Evolutionary conservation across 2,888 invertebrate genomes (phyloP), one percentile per base, ranked within the genome.

Genomic region (Isotomurus palustris): DNA sequence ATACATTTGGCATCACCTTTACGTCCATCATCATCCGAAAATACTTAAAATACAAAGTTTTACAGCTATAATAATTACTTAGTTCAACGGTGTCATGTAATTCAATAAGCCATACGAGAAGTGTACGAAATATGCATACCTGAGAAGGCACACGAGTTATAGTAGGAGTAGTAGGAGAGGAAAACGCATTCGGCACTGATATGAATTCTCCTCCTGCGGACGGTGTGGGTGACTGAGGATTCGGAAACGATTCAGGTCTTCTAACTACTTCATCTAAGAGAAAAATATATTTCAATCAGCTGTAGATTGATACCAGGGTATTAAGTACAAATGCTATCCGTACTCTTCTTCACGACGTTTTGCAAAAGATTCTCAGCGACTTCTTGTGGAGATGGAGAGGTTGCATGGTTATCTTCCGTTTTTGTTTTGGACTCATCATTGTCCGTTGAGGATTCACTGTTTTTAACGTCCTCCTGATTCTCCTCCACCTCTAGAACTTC

Each of bases 81-180:
- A n/a, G n/a, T n/a, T n/a, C n/a, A n/a, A n/a, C n/a, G n/a, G n/a
- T n/a, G n/a, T n/a, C n/a, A n/a, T n/a, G n/a, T n/a, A n/a, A n/a
- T n/a, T n/a, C n/a, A n/a, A n/a, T n/a, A n/a, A n/a, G n/a, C n/a
- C n/a, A n/a, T n/a, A n/a, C n/a, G n/a, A n/a, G n/a, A n/a, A n/a
- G n/a, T n/a, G n/a, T n/a, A n/a, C n/a, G n/a, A n/a, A n/a, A n/a
- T n/a, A 50, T 28, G 44, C 14, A 48, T 66, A 73, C 73, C 70
- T 74, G 76, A 27, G 76, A 76, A 57, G 76, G 75, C 43, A 75
- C 74, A 62, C 75, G 68, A 10, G 73, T 72, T 36, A 73, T 68
- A 36, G 72, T 69, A n/a, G 74, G 72, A 8, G 74, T 72, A 10
- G 71, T 70, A n/a, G 68, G 62, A 21, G 60, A 60, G 17, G 67